Percentiles rank a stretch among this genome's conserved stretches.
phyloP scores from a whole-genome alignment of 2,797 vertebrate species.

The Staurois parvus region DNA sequence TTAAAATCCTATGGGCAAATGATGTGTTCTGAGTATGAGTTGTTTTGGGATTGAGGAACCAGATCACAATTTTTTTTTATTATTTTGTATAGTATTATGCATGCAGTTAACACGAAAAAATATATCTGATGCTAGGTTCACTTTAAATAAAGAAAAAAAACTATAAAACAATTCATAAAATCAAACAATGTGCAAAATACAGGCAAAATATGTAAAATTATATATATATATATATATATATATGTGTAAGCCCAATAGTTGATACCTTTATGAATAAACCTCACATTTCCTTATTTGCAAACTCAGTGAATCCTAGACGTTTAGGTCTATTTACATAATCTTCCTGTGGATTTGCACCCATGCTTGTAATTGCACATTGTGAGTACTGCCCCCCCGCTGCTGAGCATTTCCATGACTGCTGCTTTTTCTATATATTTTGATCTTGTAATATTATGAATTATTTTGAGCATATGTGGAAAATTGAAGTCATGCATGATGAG shows the following conservation, averaged over 20 bases:
- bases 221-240: background rate
- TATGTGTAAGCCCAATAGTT: background rate
- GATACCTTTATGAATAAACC: background rate
- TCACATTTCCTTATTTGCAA: background rate
- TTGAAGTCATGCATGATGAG: background rate
- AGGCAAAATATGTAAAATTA: background rate
- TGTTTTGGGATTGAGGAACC: no score
- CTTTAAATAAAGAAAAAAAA: no score
- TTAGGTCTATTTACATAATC: background rate
- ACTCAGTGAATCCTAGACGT: background rate
- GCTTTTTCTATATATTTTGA: background rate
- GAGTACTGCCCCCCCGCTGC: background rate
- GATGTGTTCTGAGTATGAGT: no score
- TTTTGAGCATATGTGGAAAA: background rate
- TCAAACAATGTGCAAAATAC: background rate
- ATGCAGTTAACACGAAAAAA: no score
- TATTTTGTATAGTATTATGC: no score
- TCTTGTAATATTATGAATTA: background rate
- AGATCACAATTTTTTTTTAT: no score
- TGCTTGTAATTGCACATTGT: background rate
- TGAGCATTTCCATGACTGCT: background rate
- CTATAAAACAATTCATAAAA: background rate
- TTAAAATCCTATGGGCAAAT: no score
- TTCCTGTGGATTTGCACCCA: background rate
- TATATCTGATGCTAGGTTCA: no score